Percentiles rank a stretch among this genome's conserved stretches.
These are phyloP conservation scores for Aplidium turbinatum DNA, from an alignment of 23 tunicate genomes.

Conservation along the genomic window DNA sequence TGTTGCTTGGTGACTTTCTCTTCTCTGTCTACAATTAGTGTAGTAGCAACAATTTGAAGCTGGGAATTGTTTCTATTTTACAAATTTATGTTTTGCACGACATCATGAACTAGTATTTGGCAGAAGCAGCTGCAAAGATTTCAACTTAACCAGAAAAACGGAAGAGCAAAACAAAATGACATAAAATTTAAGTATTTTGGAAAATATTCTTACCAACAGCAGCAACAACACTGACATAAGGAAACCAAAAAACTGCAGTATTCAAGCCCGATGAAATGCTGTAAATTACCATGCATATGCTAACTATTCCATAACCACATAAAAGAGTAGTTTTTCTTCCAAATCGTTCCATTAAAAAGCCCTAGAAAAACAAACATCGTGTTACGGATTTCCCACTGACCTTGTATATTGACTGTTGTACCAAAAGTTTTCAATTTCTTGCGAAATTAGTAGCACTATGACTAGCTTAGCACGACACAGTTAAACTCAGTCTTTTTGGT, in stretches of 20 bases:
- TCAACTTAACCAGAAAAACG: constrained; percentile 57
- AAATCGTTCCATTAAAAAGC: constrained; percentile 18
- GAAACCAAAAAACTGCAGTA: constrained; percentile 18
- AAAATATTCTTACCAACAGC: constrained; percentile 30
- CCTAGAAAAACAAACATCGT: constrained; percentile 11
- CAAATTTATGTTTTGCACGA: no score
- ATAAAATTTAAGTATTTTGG: not conserved
- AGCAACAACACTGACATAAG: constrained; percentile 47
- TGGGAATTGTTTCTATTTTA: no score
- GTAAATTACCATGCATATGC: constrained; percentile 21
- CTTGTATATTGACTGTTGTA: no score
- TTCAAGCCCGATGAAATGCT: constrained; percentile 31
- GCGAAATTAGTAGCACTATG: no score
- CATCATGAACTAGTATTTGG: no score
- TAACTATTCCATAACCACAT: constrained; percentile 27
- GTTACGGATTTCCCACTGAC: not conserved
- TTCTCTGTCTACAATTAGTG: no score
- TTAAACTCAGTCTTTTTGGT: no score
- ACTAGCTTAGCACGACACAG: no score
- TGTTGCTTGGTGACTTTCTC: no score
- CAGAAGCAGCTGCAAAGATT: not conserved
- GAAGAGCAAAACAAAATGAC: constrained; percentile 32
- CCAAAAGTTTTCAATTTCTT: no score
- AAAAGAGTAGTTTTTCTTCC: constrained; percentile 50
- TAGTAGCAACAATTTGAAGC: no score